Evolutionary conservation across 2,888 invertebrate genomes (phyloP).

Genomic region (Lepidonotus clava): DNA sequence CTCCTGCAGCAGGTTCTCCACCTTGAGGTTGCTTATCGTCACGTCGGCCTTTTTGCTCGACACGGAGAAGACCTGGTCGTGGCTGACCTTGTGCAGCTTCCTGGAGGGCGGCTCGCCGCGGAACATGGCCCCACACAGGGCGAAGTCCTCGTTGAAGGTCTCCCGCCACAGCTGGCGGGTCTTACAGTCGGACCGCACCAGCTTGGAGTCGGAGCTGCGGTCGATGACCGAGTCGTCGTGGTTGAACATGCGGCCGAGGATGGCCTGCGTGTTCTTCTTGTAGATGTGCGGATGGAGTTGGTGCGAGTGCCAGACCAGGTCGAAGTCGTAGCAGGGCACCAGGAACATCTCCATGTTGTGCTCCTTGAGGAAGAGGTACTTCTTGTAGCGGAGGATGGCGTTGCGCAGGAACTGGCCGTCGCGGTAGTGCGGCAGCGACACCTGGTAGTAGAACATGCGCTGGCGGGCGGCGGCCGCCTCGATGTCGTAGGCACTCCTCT

Average conservation of each 20-base stretch:
- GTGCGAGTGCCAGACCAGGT: constrained; percentile 82
- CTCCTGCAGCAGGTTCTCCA: constrained; percentile 60
- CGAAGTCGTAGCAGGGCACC: constrained; percentile 82
- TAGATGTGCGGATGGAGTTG: constrained; percentile 80
- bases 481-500: constrained; percentile 78
- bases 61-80: constrained; percentile 72
- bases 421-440: constrained; percentile 81
- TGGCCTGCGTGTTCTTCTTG: constrained; percentile 73
- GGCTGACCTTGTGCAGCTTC: constrained; percentile 77
- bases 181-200: constrained; percentile 79
- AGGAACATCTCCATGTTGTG: constrained; percentile 80
- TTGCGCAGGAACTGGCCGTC: constrained; percentile 80
- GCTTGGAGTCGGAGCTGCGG: constrained; percentile 79
- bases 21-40: constrained; percentile 61
- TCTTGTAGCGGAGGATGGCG: constrained; percentile 80
- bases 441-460: constrained; percentile 81
- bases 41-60: constrained; percentile 76
- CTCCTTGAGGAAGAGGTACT: constrained; percentile 80
- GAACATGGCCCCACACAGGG: constrained; percentile 81
- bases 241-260: constrained; percentile 79
- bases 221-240: constrained; percentile 82
- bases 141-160: constrained; percentile 79
- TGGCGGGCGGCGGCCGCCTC: constrained; percentile 80
- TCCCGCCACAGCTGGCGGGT: constrained; percentile 81
- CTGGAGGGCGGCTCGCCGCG: constrained; percentile 80